Evolutionary conservation across 2,113 vertebrate genomes (phyloP).

Genomic region (Spea multiplicata): DNA sequence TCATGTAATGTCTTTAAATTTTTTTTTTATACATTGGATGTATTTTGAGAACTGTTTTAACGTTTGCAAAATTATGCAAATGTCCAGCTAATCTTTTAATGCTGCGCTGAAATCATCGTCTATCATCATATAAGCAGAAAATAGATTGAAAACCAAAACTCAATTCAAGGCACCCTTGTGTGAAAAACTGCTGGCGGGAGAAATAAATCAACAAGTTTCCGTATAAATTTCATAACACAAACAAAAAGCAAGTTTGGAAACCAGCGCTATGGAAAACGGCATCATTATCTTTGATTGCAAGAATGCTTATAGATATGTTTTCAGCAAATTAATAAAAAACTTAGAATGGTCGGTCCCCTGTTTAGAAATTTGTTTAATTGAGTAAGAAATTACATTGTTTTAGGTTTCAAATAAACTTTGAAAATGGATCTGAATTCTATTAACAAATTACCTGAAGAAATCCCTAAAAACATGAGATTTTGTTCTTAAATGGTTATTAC

Average conservation of each 20-base stretch:
- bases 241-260: not conserved
- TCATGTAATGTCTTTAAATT: slow-evolving; percentile 60
- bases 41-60: slow-evolving; percentile 65
- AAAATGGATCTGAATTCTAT: too few species aligned
- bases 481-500: too few species aligned
- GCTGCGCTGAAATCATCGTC: slow-evolving; percentile 61
- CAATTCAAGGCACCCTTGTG: slow-evolving; percentile 67
- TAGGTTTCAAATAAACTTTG: too few species aligned
- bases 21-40: slow-evolving; percentile 53
- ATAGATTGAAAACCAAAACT: slow-evolving; percentile 72
- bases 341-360: not conserved
- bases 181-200: slow-evolving; percentile 67
- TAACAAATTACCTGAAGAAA: too few species aligned
- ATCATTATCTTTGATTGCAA: not conserved
- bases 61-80: slow-evolving; percentile 69
- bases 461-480: too few species aligned
- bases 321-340: not conserved
- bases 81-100: slow-evolving; percentile 63
- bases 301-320: not conserved
- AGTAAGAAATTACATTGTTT: too few species aligned
- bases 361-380: slow-evolving; percentile 6
- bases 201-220: slow-evolving; percentile 68
- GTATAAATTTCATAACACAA: slow-evolving; percentile 51
- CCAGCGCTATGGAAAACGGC: not conserved
- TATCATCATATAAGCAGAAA: slow-evolving; percentile 71